phyloP scores from a whole-genome alignment of 2,888 invertebrate species.

The Diogma glabrata region DNA sequence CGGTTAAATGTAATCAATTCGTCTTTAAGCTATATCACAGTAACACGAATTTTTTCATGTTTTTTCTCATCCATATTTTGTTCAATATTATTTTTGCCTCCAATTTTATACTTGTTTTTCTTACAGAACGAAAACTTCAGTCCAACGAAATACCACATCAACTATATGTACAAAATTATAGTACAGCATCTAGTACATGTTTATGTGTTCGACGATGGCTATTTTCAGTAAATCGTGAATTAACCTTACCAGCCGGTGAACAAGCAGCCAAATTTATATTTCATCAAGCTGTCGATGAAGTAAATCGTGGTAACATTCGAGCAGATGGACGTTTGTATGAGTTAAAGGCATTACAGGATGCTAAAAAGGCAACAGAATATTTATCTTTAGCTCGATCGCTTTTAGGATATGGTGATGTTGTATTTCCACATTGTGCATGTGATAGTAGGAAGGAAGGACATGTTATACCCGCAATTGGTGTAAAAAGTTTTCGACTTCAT shows the following conservation, averaged over 20 bases:
- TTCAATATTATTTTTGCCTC: no score
- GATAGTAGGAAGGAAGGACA: constrained; percentile 83
- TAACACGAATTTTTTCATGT: no score
- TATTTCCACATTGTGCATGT: constrained; percentile 89
- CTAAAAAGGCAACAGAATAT: constrained; percentile 76
- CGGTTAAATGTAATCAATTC: no score
- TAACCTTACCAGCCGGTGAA: constrained; percentile 53
- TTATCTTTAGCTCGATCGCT: constrained; percentile 71
- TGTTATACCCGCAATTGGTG: constrained; percentile 64
- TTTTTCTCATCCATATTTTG: no score
- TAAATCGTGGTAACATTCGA: constrained; percentile 82
- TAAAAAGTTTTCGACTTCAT: constrained; percentile 58
- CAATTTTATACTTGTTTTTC: constrained; percentile 34
- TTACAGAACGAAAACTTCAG: constrained; percentile 73
- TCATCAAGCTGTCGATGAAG: constrained; percentile 92
- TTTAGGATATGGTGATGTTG: constrained; percentile 86
- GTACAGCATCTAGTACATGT: constrained; percentile 93
- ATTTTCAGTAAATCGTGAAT: constrained; percentile 59
- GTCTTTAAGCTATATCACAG: no score
- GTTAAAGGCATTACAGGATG: constrained; percentile 88
- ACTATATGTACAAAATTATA: constrained; percentile 97
- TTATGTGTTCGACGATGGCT: constrained; percentile 81
- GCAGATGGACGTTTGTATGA: constrained; percentile 90
- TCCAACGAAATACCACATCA: constrained; percentile 93
- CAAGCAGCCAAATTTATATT: constrained; percentile 76